Evolutionary conservation across 2,113 vertebrate species (phyloP).

Genomic region (Xenus cinereus): DNA sequence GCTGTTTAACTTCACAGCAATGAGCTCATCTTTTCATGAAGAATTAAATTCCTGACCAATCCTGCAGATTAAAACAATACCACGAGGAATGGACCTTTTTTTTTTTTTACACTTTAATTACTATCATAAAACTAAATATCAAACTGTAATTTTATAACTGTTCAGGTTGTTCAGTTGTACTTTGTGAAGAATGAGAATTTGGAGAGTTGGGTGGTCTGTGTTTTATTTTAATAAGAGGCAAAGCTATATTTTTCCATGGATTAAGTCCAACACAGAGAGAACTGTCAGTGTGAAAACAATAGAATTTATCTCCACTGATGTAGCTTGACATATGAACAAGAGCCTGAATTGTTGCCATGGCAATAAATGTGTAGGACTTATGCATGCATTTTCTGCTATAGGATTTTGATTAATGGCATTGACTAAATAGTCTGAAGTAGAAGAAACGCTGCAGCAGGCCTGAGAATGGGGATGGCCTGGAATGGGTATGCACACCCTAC

Average conservation of each 20-base stretch:
- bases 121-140: constrained; percentile 28
- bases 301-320: constrained; percentile 96
- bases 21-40: constrained; percentile 54
- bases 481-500: neutral
- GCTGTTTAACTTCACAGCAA: constrained; percentile 31
- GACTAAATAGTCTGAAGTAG: constrained; percentile 81
- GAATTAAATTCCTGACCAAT: constrained; percentile 49
- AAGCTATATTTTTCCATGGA: constrained; percentile 81
- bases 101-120: constrained; percentile 46
- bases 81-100: neutral
- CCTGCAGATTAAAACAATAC: constrained; percentile 41
- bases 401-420: constrained; percentile 90
- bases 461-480: constrained; percentile 51
- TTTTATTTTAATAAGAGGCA: constrained; percentile 74
- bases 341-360: constrained; percentile 98
- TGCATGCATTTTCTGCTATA: constrained; percentile 96
- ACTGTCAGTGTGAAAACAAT: constrained; percentile 94
- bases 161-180: neutral
- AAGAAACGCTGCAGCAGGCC: constrained; percentile 69
- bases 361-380: constrained; percentile 99
- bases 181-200: constrained; percentile 26
- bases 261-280: constrained; percentile 85
- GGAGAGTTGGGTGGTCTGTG: constrained; percentile 69
- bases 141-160: constrained; percentile 47
- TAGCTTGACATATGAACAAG: constrained; percentile 99